Evolutionary conservation across 2,797 vertebrate genomes (phyloP).

Genomic region (Otolemur crassicaudatus): DNA sequence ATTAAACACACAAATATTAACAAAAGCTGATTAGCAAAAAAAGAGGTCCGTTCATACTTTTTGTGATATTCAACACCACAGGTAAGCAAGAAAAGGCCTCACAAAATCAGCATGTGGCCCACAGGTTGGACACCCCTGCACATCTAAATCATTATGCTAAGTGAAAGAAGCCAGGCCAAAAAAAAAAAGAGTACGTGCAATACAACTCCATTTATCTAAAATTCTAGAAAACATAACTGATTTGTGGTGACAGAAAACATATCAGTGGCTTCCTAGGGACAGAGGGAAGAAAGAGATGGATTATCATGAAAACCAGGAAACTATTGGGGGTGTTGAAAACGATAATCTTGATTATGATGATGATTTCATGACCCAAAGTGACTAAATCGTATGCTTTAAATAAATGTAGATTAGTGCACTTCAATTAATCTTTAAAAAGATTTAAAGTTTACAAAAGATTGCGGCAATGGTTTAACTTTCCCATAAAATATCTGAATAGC

Average conservation of each 20-base stretch:
- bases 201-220: constrained; percentile 10
- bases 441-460: neutral
- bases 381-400: neutral
- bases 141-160: neutral
- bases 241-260: constrained; percentile 17
- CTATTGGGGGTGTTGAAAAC: neutral
- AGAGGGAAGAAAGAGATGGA: neutral
- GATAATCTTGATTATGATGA: neutral
- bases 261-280: neutral
- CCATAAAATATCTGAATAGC: constrained; percentile 34
- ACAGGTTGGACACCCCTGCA: too few species aligned
- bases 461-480: neutral
- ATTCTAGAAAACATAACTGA: constrained; percentile 16
- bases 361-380: constrained; percentile 13
- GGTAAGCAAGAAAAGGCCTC: too few species aligned
- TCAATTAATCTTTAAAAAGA: neutral
- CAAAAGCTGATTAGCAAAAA: too few species aligned
- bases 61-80: too few species aligned
- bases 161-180: neutral
- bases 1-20: too few species aligned
- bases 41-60: too few species aligned
- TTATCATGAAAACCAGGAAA: neutral
- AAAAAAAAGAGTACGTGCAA: neutral
- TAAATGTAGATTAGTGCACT: neutral
- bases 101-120: too few species aligned